Evolutionary conservation across 1,140 invertebrate genomes (phyloP).

Genomic region (Ridgeia piscesae): DNA sequence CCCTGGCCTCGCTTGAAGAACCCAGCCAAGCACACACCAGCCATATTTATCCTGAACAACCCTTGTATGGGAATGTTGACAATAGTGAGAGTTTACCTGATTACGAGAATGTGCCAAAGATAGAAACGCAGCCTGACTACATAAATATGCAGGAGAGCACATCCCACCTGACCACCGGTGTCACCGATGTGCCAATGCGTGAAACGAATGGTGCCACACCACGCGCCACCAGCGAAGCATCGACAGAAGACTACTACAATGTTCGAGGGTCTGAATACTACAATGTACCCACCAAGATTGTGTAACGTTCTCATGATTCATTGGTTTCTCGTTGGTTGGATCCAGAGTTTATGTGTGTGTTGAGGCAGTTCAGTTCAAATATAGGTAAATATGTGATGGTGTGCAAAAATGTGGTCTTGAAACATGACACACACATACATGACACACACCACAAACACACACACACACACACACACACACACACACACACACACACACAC

Average conservation of each 20-base stretch:
- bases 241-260: background rate
- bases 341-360: background rate
- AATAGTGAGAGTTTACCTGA: background rate
- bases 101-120: background rate
- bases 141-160: background rate
- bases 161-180: background rate
- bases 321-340: too few species aligned
- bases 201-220: background rate
- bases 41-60: too few species aligned
- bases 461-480: too few species aligned
- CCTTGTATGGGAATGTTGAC: background rate
- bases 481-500: too few species aligned
- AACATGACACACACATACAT: too few species aligned
- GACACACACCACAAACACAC: too few species aligned
- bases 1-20: too few species aligned
- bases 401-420: too few species aligned
- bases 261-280: too few species aligned
- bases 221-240: background rate
- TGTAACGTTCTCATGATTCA: too few species aligned
- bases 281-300: too few species aligned
- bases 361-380: background rate
- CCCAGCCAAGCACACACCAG: too few species aligned
- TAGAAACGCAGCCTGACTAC: background rate
- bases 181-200: background rate
- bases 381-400: background rate